Base-by-base conservation (phyloP, 2,888 invertebrate genomes). In the Trissoscelio sp. region DNA sequence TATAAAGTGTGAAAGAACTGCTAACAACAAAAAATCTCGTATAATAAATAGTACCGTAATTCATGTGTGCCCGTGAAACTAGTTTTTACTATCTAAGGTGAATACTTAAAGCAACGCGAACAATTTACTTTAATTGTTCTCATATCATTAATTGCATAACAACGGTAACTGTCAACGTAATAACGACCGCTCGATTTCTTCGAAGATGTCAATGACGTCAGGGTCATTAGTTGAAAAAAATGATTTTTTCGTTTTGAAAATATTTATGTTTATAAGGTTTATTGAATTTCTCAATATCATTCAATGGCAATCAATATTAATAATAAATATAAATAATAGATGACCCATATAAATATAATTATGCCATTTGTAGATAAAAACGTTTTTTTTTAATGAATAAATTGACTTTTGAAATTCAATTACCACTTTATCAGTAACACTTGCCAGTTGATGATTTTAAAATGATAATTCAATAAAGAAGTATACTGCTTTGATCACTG, bases 141-240 rank as follows among this genome's bases (percentile, higher is more conserved):
- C 62, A 37, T 53, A 62, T 64, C 73, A 81, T 81, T 69, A 73
- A 81, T 81, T 81, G 73, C 77, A 51, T 81, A 81, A 77, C 39
- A 55, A 51, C 48, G 37, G 46, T 66, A 81, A 81, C 60, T 60
- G 58, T 72, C 62, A 55, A 73, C 20, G 60, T 62, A 72, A 77
- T 62, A 55, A 51, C 34, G 20, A 62, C 69, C 42, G 48, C 18
- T 75, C 20, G 39, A 66, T 58, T 75, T 66, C 74, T 60, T 53
- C 44, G 67, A 67, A 72, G 66, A 79, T 79, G 37, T 46, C 31
- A 34, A 51, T 79, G 72, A 51, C 46, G 70, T 62, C 46, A 70
- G 39, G 42, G 20, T 60, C 44, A 42, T 62, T 53, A 51, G 22
- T 18, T 3, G 39, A 55, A 55, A 34, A 48, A 70, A 53, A 11